Conservation (phyloP, 53 echinoderm and acorn worm species). For the Holothuria scabra region DNA sequence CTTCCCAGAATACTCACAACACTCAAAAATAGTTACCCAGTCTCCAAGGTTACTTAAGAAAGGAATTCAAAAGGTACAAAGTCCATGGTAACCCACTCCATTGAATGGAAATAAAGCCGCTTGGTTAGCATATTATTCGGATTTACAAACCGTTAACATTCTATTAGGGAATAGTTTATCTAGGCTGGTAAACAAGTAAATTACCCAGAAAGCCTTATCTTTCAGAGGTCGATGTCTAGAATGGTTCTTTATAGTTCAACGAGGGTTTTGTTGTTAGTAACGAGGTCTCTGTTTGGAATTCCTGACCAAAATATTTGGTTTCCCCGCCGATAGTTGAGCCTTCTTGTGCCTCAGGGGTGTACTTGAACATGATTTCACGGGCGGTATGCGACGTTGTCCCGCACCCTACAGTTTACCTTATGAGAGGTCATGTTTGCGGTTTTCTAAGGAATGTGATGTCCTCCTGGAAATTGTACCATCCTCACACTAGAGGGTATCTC, state of each 20-base stretch:
- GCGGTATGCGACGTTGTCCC: not conserved
- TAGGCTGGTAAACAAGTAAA: constrained; percentile 15
- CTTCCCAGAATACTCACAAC: constrained; percentile 21
- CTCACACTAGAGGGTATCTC: not conserved
- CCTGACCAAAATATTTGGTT: constrained; percentile 43
- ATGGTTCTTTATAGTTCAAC: constrained; percentile 21
- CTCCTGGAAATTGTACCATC: not conserved
- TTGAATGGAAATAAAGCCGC: constrained; percentile 10
- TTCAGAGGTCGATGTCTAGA: not conserved
- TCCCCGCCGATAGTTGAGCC: constrained; percentile 26
- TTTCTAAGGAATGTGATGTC: constrained; percentile 11
- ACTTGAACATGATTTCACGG: constrained; percentile 17
- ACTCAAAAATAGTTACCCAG: constrained; percentile 8
- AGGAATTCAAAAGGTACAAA: constrained; percentile 40
- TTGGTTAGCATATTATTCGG: constrained; percentile 2
- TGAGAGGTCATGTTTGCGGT: constrained; percentile 10
- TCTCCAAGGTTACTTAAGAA: constrained; percentile 12
- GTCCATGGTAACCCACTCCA: constrained; percentile 32
- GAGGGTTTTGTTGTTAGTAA: constrained; percentile 33
- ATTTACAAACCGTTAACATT: constrained; percentile 4
- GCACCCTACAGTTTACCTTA: constrained; percentile 28
- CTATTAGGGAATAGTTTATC: constrained; percentile 29
- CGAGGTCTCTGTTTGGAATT: constrained; percentile 35
- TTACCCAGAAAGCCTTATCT: constrained; percentile 5
- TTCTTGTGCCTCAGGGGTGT: constrained; percentile 27